Evolutionary conservation across 2,888 invertebrate genomes (phyloP).

Genomic region (Caenorhabditis sulstoni): DNA sequence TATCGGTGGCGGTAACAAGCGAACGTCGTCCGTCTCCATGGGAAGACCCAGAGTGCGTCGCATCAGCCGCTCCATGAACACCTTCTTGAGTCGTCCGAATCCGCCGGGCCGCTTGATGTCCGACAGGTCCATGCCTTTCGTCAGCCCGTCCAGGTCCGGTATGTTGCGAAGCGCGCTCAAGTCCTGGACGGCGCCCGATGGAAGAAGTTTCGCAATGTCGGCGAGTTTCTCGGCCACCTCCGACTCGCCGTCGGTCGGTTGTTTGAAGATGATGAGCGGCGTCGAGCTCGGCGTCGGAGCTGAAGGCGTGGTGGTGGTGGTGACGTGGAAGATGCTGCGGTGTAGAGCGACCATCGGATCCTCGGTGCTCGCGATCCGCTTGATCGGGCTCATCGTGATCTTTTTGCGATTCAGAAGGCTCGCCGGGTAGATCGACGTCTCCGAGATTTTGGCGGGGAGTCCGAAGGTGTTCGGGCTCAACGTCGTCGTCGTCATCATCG

Average conservation of each 20-base stretch:
- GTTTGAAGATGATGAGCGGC: constrained; percentile 60
- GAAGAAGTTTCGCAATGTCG: constrained; percentile 66
- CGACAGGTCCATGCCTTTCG: constrained; percentile 75
- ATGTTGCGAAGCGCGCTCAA: constrained; percentile 72
- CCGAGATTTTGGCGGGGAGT: constrained; percentile 28
- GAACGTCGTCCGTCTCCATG: constrained; percentile 50
- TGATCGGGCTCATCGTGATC: constrained; percentile 50
- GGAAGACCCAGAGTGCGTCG: constrained; percentile 70
- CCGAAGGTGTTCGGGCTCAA: constrained; percentile 40
- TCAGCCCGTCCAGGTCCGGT: constrained; percentile 75
- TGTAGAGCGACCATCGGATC: constrained; percentile 64
- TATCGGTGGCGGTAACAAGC: constrained; percentile 67
- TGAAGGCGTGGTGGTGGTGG: constrained; percentile 34
- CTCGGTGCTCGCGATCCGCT: constrained; percentile 9
- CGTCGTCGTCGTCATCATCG: constrained; percentile 7
- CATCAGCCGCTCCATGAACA: constrained; percentile 77
- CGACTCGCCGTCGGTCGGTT: constrained; percentile 50
- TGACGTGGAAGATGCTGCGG: constrained; percentile 64
- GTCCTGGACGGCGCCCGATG: constrained; percentile 74
- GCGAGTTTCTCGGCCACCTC: constrained; percentile 65
- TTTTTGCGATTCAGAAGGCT: constrained; percentile 46
- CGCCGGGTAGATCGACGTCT: constrained; percentile 62
- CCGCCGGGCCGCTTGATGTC: constrained; percentile 76
- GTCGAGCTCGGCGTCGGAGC: constrained; percentile 14
- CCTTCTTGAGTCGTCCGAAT: constrained; percentile 72